Base-by-base conservation (phyloP, 2,888 invertebrate genomes). In the Thelaira solivaga region DNA sequence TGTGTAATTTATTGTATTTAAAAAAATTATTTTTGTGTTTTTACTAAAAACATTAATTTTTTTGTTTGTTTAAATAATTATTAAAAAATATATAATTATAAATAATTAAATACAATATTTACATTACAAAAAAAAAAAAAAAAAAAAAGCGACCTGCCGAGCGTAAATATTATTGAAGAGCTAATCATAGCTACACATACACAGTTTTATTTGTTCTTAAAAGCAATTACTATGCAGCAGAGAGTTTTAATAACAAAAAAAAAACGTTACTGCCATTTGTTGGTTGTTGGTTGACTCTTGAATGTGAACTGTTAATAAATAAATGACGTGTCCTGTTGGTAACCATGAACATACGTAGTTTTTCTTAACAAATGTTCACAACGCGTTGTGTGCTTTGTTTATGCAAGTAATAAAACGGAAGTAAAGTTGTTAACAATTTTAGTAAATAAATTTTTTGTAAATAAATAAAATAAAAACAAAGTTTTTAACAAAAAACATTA, bases 281-380 rank as follows among this genome's bases (percentile, higher is more conserved):
- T 8, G 49, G 11, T 8, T 47, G 26, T 3, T 4, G 43, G 10
- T 49, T 24, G 10, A 20, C 34, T 45, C 26, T 6, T 53, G 53
- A 55, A 36, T 45, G 43, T 36, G 8, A 26, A 57, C 22, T 65
- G 31, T 10, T 41, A 24, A 49, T 34, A 65, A 65, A 73, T 34
- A 59, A 34, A 65, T 73, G 73, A 73, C 73, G 73, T 73, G 73
- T 73, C 73, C 65, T 73, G 31, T 59, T 59, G 41, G 57, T 59
- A 62, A 45, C 62, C 71, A 71, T n/a, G n/a, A n/a, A n/a, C 71
- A 62, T 62, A 61, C 53, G 53, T 31, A 45, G 22, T 43, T 18
- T 11, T 43, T 29, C 11, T 31, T n/a, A 31, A 29, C 59, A 43
- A 59, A 29, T 34, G 53, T 8, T 41, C 16, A 55, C n/a, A 10